Conservation (phyloP, 2,888 invertebrate genomes). For the Chrysotoxum bicinctum region DNA sequence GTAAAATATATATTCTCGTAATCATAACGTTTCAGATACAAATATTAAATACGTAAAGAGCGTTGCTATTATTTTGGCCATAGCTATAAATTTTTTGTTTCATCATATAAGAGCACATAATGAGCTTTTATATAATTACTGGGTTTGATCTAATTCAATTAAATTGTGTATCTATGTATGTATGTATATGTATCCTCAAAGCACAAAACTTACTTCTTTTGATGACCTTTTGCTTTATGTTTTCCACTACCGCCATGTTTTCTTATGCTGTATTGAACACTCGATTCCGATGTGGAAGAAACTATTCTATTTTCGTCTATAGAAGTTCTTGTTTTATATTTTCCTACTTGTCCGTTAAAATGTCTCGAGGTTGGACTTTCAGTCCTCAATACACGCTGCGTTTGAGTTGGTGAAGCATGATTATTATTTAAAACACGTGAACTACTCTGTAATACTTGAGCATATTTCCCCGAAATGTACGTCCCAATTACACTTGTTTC, state of each 20-base stretch:
- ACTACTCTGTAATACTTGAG: conserved; percentile 92
- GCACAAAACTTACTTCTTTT: conserved; percentile 41
- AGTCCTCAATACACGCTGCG: conserved; percentile 89
- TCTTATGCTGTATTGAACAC: conserved; percentile 77
- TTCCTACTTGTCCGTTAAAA: conserved; percentile 77
- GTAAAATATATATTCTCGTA: no score
- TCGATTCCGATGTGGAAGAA: conserved; percentile 82
- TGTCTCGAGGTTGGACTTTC: conserved; percentile 82
- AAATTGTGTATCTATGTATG: no score
- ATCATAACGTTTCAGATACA: no score
- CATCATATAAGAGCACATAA: no score
- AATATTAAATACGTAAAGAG: no score
- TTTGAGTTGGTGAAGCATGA: conserved; percentile 85
- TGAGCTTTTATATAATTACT: no score
- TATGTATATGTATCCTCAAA: no score
- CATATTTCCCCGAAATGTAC: conserved; percentile 93
- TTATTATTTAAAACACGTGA: conserved; percentile 84
- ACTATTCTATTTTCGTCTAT: conserved; percentile 84
- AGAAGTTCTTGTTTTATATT: conserved; percentile 85
- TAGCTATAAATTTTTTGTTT: no score
- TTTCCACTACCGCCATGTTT: conserved; percentile 79
- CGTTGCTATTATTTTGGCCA: no score
- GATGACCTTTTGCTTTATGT: conserved; percentile 48
- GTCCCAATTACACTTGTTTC: conserved; percentile 95
- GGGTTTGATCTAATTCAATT: no score